Conservation (phyloP, 2,888 invertebrate genomes). For the Unio delphinus region DNA sequence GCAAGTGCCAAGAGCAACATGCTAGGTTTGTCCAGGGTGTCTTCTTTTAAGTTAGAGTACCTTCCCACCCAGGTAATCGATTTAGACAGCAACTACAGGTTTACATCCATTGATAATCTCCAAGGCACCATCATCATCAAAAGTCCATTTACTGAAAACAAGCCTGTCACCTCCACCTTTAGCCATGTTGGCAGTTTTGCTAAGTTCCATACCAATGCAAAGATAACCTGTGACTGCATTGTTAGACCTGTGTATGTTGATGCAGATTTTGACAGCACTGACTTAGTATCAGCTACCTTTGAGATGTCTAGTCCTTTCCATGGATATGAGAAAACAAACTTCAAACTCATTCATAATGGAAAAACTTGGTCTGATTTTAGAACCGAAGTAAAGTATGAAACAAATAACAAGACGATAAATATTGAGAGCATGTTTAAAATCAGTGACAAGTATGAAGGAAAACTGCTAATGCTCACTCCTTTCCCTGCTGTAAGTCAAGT, state of each 20-base stretch:
- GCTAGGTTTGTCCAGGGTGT: slow-evolving; percentile 29
- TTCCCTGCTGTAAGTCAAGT: slow-evolving; percentile 38
- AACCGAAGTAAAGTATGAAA: slow-evolving; percentile 34
- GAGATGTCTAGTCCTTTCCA: slow-evolving; percentile 38
- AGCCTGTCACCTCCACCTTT: too few relatives aligned
- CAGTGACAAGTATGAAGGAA: slow-evolving; percentile 19
- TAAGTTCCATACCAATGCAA: too few relatives aligned
- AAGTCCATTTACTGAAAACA: slow-evolving; percentile 36
- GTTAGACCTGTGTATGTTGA: too few relatives aligned
- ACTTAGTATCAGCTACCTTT: slow-evolving; percentile 22
- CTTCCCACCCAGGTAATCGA: slow-evolving; percentile 44
- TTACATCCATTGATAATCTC: slow-evolving; percentile 29
- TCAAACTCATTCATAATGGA: slow-evolving; percentile 25
- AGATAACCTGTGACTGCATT: too few relatives aligned
- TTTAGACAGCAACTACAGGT: slow-evolving; percentile 26
- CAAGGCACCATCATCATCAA: slow-evolving; percentile 35
- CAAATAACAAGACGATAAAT: slow-evolving; percentile 37
- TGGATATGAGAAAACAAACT: slow-evolving; percentile 40
- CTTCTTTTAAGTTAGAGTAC: slow-evolving; percentile 34
- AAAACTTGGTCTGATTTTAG: slow-evolving; percentile 28
- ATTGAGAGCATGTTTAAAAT: slow-evolving; percentile 33
- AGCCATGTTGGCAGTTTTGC: too few relatives aligned
- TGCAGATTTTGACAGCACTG: slow-evolving; percentile 19
- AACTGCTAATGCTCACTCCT: slow-evolving; percentile 36
- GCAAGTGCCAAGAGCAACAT: slow-evolving; percentile 31